Conservation (phyloP, 1,140 invertebrate species). For the Aphidius ervi region DNA sequence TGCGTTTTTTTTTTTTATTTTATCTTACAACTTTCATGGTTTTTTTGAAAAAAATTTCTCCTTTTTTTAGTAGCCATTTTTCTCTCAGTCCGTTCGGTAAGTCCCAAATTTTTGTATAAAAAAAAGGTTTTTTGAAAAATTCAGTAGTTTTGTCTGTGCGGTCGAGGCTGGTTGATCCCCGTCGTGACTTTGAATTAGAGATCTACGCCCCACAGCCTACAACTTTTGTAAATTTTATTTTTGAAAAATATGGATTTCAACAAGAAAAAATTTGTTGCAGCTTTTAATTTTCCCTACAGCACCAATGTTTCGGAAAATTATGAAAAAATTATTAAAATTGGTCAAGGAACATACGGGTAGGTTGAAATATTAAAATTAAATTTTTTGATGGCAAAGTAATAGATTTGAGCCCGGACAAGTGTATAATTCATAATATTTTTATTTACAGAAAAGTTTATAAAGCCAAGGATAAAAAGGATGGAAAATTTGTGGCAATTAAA, state of each 20-base stretch:
- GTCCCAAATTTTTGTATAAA: no score
- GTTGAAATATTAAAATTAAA: conserved; percentile 20
- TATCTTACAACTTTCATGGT: no score
- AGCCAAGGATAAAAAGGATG: conserved; percentile 79
- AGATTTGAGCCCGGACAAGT: not conserved
- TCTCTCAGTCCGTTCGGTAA: no score
- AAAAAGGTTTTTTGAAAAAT: no score
- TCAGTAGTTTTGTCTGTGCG: no score
- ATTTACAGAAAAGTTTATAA: conserved; percentile 92
- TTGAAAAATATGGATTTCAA: conserved; percentile 54
- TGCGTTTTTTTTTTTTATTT: no score
- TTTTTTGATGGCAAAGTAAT: conserved; percentile 8
- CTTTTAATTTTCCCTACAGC: conserved; percentile 86
- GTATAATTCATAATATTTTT: conserved; percentile 1
- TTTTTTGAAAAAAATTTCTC: no score
- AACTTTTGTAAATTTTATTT: no score
- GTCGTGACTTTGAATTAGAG: no score
- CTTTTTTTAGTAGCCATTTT: no score
- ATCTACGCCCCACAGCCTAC: no score
- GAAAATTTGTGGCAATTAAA: conserved; percentile 93
- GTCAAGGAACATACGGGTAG: conserved; percentile 95
- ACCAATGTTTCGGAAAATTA: conserved; percentile 85
- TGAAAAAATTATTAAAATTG: conserved; percentile 95
- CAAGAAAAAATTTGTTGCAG: conserved; percentile 83
- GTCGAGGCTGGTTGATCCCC: no score